These are phyloP conservation scores for Holothuria glaberrima DNA, from an alignment of 35 echinoderm and acorn worm species.

Conservation along the genomic window DNA sequence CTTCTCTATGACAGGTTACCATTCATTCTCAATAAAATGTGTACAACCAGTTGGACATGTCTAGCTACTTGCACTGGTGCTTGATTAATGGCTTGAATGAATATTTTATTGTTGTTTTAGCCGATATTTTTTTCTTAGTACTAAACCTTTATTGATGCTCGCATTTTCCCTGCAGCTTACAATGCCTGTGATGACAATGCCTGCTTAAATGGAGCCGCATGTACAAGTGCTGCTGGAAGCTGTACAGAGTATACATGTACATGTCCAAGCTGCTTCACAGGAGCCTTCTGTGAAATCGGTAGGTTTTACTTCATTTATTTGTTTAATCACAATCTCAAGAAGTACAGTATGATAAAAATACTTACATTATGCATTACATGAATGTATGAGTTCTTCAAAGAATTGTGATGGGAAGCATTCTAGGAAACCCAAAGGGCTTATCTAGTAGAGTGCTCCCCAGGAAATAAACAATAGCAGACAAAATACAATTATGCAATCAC, in stretches of 20 bases:
- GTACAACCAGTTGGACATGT: not conserved
- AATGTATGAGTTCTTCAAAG: no score
- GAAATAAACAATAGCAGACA: no score
- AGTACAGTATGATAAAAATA: no score
- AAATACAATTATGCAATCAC: no score
- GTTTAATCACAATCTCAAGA: no score
- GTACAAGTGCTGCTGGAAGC: conserved; percentile 42
- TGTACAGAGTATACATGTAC: conserved; percentile 81
- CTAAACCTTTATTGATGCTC: not conserved
- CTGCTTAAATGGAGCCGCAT: conserved; percentile 80
- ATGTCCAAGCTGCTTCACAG: conserved; percentile 77
- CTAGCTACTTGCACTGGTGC: not conserved
- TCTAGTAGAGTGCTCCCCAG: no score
- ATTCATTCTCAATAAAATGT: no score
- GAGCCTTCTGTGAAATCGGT: conserved; percentile 76
- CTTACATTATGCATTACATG: no score
- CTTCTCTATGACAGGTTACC: no score
- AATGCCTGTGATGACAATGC: conserved; percentile 73
- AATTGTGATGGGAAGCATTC: no score
- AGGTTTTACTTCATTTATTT: conserved; percentile 23
- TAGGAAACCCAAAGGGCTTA: no score
- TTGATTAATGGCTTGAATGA: not conserved
- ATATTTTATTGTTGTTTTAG: not conserved
- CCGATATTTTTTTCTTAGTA: no score
- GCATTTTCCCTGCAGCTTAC: conserved; percentile 40